Evolutionary conservation across 1,140 invertebrate species (phyloP).

Genomic region (Helicoverpa armigera): DNA sequence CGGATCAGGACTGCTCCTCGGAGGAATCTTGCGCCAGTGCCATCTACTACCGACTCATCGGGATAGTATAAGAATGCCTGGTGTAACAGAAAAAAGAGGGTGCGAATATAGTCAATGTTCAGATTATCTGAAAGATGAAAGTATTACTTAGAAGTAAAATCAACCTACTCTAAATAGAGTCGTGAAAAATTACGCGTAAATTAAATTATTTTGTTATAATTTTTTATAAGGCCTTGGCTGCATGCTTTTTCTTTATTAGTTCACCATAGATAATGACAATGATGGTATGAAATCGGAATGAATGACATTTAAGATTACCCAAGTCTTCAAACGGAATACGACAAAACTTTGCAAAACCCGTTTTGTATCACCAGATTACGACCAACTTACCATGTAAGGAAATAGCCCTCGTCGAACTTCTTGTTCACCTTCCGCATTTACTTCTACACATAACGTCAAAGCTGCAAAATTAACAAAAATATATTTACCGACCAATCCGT

Average conservation of each 20-base stretch:
- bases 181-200: no score
- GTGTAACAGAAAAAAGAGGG: slow-evolving; percentile 18
- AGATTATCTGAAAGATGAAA: no score
- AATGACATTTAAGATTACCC: neutral
- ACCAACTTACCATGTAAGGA: slow-evolving; percentile 72
- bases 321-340: neutral
- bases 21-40: slow-evolving; percentile 61
- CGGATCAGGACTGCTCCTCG: slow-evolving; percentile 71
- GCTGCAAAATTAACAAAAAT: slow-evolving; percentile 49
- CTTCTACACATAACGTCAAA: slow-evolving; percentile 50
- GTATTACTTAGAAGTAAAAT: no score
- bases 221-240: no score
- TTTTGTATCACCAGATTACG: neutral
- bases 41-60: slow-evolving; percentile 67
- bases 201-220: no score
- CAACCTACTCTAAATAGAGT: no score
- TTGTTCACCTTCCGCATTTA: slow-evolving; percentile 62
- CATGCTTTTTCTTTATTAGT: no score
- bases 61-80: slow-evolving; percentile 78
- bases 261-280: neutral
- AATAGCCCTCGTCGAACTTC: slow-evolving; percentile 70
- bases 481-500: slow-evolving; percentile 36
- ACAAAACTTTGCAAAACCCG: neutral
- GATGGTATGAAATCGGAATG: neutral
- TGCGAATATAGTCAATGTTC: no score